Evolutionary conservation across 2,113 vertebrate genomes (phyloP).

Genomic region (Uria lomvia): DNA sequence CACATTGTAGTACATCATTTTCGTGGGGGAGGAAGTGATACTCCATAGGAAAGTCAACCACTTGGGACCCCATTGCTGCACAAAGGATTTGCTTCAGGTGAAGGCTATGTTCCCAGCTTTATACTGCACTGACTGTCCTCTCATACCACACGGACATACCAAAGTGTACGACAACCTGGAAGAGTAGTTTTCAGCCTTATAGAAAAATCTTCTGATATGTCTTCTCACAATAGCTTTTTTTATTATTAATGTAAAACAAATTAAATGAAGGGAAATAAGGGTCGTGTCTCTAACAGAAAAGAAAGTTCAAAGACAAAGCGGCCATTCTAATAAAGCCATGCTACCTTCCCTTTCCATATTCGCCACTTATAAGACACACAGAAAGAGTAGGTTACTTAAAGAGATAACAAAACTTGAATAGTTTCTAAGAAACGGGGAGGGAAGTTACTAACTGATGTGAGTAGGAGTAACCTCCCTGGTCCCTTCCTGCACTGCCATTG

Average conservation of each 20-base stretch:
- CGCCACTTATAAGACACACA: not conserved
- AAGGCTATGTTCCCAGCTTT: not conserved
- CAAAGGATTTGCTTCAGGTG: not conserved
- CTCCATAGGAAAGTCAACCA: not conserved
- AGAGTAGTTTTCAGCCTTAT: not conserved
- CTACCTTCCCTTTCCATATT: not conserved
- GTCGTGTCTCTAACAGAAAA: not conserved
- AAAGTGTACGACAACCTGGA: not conserved
- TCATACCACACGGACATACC: not conserved
- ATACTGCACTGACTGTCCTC: not conserved
- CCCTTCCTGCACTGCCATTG: not conserved
- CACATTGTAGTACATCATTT: rapidly evolving
- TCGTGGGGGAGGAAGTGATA: not conserved
- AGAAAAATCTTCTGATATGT: not conserved
- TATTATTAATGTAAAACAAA: not conserved
- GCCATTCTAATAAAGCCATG: not conserved
- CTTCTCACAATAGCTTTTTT: not conserved
- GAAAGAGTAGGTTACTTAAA: not conserved
- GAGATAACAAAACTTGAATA: not conserved
- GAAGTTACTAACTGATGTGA: not conserved
- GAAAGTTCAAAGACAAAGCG: not conserved
- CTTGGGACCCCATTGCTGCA: not conserved
- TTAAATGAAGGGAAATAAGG: not conserved
- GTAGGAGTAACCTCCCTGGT: not conserved
- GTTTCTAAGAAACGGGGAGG: not conserved